These are phyloP conservation scores for Sebastes fasciatus DNA, from an alignment of 2,113 vertebrate species.

Conservation along the genomic window DNA sequence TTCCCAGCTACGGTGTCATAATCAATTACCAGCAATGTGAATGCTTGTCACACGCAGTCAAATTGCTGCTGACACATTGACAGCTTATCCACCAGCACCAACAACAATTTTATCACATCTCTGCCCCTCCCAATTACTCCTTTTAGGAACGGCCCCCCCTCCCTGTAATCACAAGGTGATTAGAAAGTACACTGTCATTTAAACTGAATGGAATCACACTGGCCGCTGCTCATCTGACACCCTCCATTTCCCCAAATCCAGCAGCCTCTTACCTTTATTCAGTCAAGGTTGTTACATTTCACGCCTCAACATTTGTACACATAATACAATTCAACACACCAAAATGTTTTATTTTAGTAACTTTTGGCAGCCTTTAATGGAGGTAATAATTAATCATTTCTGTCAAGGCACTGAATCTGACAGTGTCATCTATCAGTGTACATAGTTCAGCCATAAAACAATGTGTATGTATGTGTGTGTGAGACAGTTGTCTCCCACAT, in stretches of 20 bases:
- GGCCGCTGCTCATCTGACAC: too few relatives aligned
- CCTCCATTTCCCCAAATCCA: too few relatives aligned
- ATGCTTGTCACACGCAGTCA: slow-evolving; percentile 42
- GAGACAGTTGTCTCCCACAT: not conserved
- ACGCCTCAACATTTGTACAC: too few relatives aligned
- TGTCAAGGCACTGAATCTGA: too few relatives aligned
- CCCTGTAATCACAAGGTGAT: slow-evolving; percentile 29
- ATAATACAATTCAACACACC: too few relatives aligned
- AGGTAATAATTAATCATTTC: too few relatives aligned
- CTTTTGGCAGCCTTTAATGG: too few relatives aligned
- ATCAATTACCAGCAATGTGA: slow-evolving; percentile 49
- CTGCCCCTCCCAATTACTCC: slow-evolving; percentile 34
- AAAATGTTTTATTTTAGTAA: too few relatives aligned
- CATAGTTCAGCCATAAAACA: not conserved
- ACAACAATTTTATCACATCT: slow-evolving; percentile 44
- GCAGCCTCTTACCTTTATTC: too few relatives aligned
- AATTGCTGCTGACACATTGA: slow-evolving; percentile 62
- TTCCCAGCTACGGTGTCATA: slow-evolving; percentile 43
- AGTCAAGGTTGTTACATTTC: too few relatives aligned
- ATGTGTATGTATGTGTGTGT: not conserved
- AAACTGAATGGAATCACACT: too few relatives aligned
- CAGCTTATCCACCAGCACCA: slow-evolving; percentile 42
- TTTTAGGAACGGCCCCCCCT: slow-evolving; percentile 18
- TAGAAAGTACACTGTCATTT: too few relatives aligned
- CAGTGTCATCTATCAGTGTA: slow-evolving; percentile 23